Evolutionary conservation across 2,113 vertebrate genomes (phyloP).

Genomic region (Abramis brama): DNA sequence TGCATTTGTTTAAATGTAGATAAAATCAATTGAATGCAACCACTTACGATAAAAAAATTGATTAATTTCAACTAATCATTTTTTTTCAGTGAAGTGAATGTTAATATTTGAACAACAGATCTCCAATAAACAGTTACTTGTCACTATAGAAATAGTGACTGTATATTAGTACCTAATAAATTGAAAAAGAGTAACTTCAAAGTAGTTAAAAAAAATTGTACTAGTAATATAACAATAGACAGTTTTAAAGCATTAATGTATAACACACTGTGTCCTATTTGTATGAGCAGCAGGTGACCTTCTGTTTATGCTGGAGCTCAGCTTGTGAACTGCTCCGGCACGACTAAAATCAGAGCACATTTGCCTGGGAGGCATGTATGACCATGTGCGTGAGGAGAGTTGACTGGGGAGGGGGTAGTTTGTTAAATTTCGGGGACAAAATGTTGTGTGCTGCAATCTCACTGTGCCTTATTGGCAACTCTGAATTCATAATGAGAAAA

Average conservation of each 20-base stretch:
- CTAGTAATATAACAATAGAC: not conserved
- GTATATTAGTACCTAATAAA: not conserved
- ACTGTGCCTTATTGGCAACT: not conserved
- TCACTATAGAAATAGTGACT: not conserved
- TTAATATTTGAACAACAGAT: no score
- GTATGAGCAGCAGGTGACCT: conserved; percentile 2
- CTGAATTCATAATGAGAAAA: not conserved
- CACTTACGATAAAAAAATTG: no score
- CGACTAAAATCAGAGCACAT: not conserved
- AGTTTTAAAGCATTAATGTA: not conserved
- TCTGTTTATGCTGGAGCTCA: not conserved
- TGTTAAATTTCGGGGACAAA: not conserved
- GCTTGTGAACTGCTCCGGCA: not conserved
- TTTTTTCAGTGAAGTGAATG: no score
- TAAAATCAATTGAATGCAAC: no score
- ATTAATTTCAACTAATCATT: no score
- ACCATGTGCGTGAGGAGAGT: not conserved
- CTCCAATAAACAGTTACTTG: no score
- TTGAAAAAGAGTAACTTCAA: not conserved
- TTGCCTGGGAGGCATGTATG: conserved; percentile 5
- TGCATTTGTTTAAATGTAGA: no score
- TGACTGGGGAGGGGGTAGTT: not conserved
- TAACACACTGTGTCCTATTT: not conserved
- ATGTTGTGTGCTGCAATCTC: not conserved
- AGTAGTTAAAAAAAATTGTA: not conserved